Evolutionary conservation across 2,113 vertebrate species (phyloP), one percentile per base, ranked within the genome.

Genomic region (Lophius piscatorius): DNA sequence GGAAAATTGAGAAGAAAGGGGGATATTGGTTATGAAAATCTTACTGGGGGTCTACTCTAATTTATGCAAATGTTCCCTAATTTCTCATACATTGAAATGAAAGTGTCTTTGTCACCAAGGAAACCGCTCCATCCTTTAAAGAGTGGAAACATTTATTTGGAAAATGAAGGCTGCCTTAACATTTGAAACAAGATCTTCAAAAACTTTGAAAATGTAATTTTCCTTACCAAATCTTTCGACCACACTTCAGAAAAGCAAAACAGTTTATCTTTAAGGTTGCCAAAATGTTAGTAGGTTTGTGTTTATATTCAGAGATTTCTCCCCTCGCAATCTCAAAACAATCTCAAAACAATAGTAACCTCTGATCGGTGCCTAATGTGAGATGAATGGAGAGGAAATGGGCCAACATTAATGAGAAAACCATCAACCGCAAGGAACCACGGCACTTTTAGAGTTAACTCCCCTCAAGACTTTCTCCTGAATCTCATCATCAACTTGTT

Each of bases 1-100:
- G 91, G 93, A 94, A 92, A 92, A 91, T 94, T 86, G 89, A 90
- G 89, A 91, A 93, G 91, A 94, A 94, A 90, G 78, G 91, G 82
- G 76, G 76, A 92, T 92, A 93, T 88, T 93, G 77, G 80, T 91
- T 93, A 92, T 92, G 87, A 93, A 92, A 94, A 93, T 92, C 44
- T 92, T 90, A 88, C 66, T 74, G 82, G 76, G 84, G 80, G 85
- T 66, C 87, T 90, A 83, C 47, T 66, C 63, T 82, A 85, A 63
- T 79, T 81, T 55, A 76, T 89, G 82, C 85, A 88, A 89, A 83
- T 88, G 62, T 51, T 8, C 50, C 49, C 28, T 44, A 51, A 71
- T 79, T 65, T 70, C 33, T 76, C 45, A 72, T 83, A 85, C 68
- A 84, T 80, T 78, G 63, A 76, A 40, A 57, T 68, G 17, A 63